These are phyloP conservation scores for Myripristis murdjan DNA, from an alignment of 2,797 vertebrate species.

Conservation along the genomic window DNA sequence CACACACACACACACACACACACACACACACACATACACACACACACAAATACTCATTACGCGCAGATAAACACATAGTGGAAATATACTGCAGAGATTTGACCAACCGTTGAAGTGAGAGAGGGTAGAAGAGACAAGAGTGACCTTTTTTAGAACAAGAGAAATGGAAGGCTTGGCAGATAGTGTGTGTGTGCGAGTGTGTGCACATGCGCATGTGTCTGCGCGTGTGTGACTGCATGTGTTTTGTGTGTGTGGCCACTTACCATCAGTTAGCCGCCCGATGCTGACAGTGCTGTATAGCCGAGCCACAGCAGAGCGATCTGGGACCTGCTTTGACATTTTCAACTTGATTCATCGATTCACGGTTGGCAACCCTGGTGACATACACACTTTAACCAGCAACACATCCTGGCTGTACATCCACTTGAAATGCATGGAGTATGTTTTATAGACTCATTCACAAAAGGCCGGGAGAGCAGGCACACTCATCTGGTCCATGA, in stretches of 20 bases:
- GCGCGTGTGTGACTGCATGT: constrained; percentile 39
- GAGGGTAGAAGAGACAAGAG: constrained; percentile 63
- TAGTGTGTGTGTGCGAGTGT: constrained; percentile 25
- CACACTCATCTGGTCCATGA: constrained; percentile 13
- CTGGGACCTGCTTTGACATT: constrained; percentile 80
- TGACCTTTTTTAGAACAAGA: constrained; percentile 80
- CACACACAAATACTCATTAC: constrained; percentile 47
- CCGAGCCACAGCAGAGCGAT: constrained; percentile 68
- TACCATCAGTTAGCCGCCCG: constrained; percentile 74
- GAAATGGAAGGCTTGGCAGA: constrained; percentile 65
- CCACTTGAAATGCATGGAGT: constrained; percentile 50
- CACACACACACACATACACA: constrained; percentile 4
- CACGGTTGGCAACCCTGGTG: constrained; percentile 67
- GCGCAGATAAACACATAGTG: constrained; percentile 31
- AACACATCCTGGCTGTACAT: constrained; percentile 38
- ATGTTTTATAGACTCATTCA: constrained; percentile 52
- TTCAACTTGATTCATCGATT: constrained; percentile 82
- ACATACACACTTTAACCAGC: constrained; percentile 64
- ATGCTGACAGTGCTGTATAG: constrained; percentile 73
- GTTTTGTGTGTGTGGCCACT: constrained; percentile 64
- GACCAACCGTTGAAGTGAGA: constrained; percentile 63
- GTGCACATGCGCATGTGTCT: not conserved
- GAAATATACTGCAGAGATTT: constrained; percentile 47
- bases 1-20: constrained; percentile 1
- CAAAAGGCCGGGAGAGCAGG: constrained; percentile 36